Base-by-base conservation (phyloP, 2,113 vertebrate genomes). In the Thamnophis sirtalis region DNA sequence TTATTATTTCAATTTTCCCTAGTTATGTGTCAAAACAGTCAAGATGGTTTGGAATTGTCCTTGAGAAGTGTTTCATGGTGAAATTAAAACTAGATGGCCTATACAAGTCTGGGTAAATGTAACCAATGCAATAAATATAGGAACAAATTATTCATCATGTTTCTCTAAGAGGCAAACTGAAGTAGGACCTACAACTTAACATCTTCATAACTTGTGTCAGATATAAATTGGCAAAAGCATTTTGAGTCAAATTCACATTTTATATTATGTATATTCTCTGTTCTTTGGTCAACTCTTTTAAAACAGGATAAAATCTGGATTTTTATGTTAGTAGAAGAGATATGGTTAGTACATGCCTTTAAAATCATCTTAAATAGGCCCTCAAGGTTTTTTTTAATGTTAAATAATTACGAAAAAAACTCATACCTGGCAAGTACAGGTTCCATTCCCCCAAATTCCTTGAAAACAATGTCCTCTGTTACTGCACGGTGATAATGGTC, bases 401-500 rank as follows among this genome's bases (percentile, higher is more conserved):
- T 88, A 56, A 56, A 90, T 51, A 15, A 54, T 53, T 54, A 43
- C 17, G 8, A 43, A 80, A 43, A 2, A 94, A 21, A 28, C 19
- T 55, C 0, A 0, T 96, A 99, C 99, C 96, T 97, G 97, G 95
- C 99, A 99, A 63, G 86, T 96, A 91, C 99, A 99, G 0, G 95
- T 98, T 68, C 99, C 99, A 0, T 98, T 97, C 1, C 99, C 99
- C 4, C 97, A 96, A 9, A 98, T 95, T 19, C 98, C 98, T 1
- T 99, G 98, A 0, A 97, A 98, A 58, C 99, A 99, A 15, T 0
- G 24, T 5, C 99, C 99, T 88, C 97, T 97, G 92, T 93, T 86
- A 0, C 85, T 98, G 96, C 99, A 99, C 0, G 98, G 98, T 0
- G 89, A 90, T 0, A 17, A 68, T 0, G 97, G 97, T 84, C 97